These are phyloP conservation scores for Apis laboriosa DNA, from an alignment of 1,140 invertebrate genomes.

Conservation along the genomic window DNA sequence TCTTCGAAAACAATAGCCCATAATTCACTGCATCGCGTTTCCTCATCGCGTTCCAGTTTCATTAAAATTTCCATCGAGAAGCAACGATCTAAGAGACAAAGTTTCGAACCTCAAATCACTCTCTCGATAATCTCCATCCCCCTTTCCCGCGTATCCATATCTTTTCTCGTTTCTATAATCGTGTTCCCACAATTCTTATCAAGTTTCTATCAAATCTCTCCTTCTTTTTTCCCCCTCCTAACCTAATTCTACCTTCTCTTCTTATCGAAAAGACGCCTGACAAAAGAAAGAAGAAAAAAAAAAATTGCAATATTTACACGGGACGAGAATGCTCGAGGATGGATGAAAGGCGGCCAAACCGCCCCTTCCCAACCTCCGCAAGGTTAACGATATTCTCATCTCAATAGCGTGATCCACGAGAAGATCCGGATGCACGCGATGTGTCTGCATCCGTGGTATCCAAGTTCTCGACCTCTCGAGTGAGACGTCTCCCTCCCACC, in stretches of 20 bases:
- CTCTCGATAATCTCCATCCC: too few species aligned
- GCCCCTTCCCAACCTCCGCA: neutral
- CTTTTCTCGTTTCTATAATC: too few species aligned
- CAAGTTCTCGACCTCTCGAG: neutral
- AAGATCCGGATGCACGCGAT: conserved; percentile 3
- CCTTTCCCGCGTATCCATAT: too few species aligned
- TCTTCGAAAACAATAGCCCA: too few species aligned
- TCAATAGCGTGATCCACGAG: neutral
- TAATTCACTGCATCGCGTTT: too few species aligned
- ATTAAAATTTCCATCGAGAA: too few species aligned
- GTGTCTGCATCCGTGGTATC: neutral
- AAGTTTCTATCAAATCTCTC: too few species aligned
- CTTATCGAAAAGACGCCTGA: neutral
- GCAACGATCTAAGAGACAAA: too few species aligned
- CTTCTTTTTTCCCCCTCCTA: neutral
- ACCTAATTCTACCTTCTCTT: neutral
- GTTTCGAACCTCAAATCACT: too few species aligned
- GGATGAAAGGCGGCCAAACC: neutral
- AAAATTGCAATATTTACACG: neutral
- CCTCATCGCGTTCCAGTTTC: too few species aligned
- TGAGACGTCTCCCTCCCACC: neutral
- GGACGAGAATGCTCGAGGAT: neutral
- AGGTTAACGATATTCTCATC: conserved; percentile 21
- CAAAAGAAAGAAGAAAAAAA: neutral
- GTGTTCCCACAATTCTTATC: too few species aligned